Percentiles rank a stretch among this genome's conserved stretches.
Evolutionary conservation across 35 echinoderm and acorn worm species (phyloP).

Genomic region (Apostichopus parvimensis): DNA sequence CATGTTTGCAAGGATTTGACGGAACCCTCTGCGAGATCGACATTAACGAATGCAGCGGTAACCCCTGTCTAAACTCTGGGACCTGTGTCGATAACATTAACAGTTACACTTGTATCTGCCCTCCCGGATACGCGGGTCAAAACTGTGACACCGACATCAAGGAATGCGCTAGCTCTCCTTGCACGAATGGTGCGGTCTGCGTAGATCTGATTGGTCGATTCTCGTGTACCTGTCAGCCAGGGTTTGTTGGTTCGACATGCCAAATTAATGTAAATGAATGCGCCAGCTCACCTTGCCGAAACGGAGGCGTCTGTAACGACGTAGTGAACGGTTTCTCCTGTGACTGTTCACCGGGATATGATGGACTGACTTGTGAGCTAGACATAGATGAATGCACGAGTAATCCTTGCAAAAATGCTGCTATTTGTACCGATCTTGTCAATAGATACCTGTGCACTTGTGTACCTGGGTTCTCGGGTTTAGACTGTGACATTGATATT

Average conservation of each 20-base stretch:
- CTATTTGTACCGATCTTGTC: constrained; percentile 49
- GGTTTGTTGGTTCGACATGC: constrained; percentile 54
- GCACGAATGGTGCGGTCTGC: constrained; percentile 54
- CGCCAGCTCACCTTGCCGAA: constrained; percentile 61
- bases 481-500: constrained; percentile 48
- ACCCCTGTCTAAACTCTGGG: constrained; percentile 53
- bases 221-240: constrained; percentile 46
- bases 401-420: constrained; percentile 57
- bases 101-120: constrained; percentile 49
- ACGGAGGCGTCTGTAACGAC: constrained; percentile 61
- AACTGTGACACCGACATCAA: constrained; percentile 63
- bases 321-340: constrained; percentile 59
- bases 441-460: constrained; percentile 59
- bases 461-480: constrained; percentile 53
- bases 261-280: constrained; percentile 67
- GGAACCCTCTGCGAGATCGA: constrained; percentile 31
- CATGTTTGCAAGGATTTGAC: constrained; percentile 13
- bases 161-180: constrained; percentile 67
- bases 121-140: constrained; percentile 37
- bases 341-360: constrained; percentile 61
- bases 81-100: constrained; percentile 52
- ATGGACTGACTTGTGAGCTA: constrained; percentile 65
- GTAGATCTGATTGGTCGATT: constrained; percentile 55
- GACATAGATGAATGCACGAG: constrained; percentile 74
- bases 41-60: constrained; percentile 55